Conservation (phyloP, 2,797 vertebrate species). For the Cryptoblepharus egeriae region DNA sequence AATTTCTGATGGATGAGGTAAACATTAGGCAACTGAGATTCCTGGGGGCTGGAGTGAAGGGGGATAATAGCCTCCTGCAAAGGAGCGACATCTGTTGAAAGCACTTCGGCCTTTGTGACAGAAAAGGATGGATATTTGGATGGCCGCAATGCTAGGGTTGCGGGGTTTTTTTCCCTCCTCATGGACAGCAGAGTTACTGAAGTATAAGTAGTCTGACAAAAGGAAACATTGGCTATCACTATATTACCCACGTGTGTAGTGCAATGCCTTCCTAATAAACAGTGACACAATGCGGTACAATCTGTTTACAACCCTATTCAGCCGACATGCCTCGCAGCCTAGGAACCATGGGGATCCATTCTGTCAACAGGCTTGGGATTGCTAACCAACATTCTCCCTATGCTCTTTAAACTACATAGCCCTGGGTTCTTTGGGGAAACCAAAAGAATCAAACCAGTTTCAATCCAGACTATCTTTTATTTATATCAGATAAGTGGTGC, state of each 20-base stretch:
- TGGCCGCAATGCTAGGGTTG: background rate
- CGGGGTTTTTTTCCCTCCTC: background rate
- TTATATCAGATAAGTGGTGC: background rate
- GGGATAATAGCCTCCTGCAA: background rate
- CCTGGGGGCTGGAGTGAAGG: slow-evolving; percentile 26
- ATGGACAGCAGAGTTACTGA: fast-evolving
- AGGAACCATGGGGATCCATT: background rate
- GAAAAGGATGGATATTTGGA: background rate
- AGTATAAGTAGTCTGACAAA: background rate
- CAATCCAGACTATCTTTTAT: background rate
- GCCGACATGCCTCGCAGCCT: background rate
- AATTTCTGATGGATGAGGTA: slow-evolving; percentile 42
- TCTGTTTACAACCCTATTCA: background rate
- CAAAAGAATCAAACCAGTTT: background rate
- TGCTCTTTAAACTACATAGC: background rate
- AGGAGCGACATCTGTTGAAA: background rate
- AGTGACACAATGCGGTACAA: background rate
- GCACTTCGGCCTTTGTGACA: background rate
- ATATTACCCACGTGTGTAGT: background rate
- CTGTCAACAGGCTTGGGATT: too few species aligned
- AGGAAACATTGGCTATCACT: background rate
- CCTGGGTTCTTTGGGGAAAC: background rate
- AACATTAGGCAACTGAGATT: slow-evolving; percentile 6
- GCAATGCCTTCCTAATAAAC: background rate
- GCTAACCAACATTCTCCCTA: background rate